Evolutionary conservation across 2,888 invertebrate genomes (phyloP).

Genomic region (Dendrolimus houi): DNA sequence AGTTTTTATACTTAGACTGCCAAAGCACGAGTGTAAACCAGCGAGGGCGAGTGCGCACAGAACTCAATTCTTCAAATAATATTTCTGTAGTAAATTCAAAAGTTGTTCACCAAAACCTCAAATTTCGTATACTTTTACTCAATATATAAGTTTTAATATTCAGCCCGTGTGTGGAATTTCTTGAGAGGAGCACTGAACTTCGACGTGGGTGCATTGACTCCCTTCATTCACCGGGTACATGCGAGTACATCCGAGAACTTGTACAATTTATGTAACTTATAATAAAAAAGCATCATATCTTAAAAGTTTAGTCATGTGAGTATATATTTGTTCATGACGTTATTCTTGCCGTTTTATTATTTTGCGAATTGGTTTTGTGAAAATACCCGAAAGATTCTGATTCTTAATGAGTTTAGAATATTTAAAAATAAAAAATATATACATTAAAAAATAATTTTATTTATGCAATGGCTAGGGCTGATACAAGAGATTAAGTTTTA

Average conservation of each 20-base stretch:
- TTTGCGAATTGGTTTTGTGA: too few relatives aligned
- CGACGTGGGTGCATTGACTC: constrained; percentile 52
- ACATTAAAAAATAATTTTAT: too few relatives aligned
- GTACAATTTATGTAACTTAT: background rate
- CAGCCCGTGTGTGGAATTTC: constrained; percentile 46
- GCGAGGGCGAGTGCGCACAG: background rate
- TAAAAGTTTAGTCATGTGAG: too few relatives aligned
- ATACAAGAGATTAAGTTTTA: too few relatives aligned
- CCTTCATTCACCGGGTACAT: constrained; percentile 2
- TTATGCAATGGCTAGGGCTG: too few relatives aligned
- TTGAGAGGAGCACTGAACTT: constrained; percentile 53
- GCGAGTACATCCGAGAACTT: background rate
- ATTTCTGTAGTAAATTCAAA: background rate
- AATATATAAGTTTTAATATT: constrained; percentile 46
- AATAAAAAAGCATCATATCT: too few relatives aligned
- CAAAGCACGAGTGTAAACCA: background rate
- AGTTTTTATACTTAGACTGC: background rate
- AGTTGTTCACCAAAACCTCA: background rate
- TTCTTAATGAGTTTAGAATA: too few relatives aligned
- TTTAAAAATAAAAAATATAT: too few relatives aligned
- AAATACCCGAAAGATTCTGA: too few relatives aligned
- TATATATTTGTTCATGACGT: too few relatives aligned
- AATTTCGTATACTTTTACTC: constrained; percentile 38
- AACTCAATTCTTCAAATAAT: background rate
- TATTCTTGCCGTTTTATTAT: too few relatives aligned